Evolutionary conservation across 2,113 vertebrate species (phyloP).

Genomic region (Myocastor coypus): DNA sequence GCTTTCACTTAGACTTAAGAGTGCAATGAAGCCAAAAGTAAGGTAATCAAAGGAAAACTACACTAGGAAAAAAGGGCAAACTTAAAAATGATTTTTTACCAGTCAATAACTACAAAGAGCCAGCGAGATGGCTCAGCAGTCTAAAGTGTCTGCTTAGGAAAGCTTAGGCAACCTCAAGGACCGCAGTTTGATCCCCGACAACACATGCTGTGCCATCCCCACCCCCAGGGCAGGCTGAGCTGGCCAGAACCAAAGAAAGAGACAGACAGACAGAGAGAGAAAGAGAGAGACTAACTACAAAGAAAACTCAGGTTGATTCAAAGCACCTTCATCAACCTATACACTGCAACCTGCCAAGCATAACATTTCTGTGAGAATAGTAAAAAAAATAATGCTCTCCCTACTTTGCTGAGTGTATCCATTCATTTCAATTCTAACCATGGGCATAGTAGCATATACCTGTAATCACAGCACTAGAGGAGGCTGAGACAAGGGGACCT

Average conservation of each 20-base stretch:
- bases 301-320: not conserved
- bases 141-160: too few species aligned
- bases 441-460: not conserved
- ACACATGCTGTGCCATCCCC: too few species aligned
- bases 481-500: not conserved
- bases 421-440: not conserved
- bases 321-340: conserved; percentile 4
- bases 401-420: not conserved
- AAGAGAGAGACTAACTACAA: too few species aligned
- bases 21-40: conserved; percentile 21
- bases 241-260: too few species aligned
- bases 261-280: too few species aligned
- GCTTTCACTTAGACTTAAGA: conserved; percentile 24
- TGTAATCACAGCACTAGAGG: not conserved
- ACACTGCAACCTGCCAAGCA: not conserved
- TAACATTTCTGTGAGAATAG: not conserved
- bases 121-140: too few species aligned
- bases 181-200: too few species aligned
- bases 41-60: not conserved
- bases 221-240: too few species aligned
- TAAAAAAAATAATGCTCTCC: not conserved
- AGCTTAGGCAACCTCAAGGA: too few species aligned
- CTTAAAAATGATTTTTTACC: conserved; percentile 52
- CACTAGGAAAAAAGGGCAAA: not conserved
- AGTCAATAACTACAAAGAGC: conserved; percentile 8